Conservation (phyloP, 1,140 invertebrate genomes). For the Drosophila ercepeae region DNA sequence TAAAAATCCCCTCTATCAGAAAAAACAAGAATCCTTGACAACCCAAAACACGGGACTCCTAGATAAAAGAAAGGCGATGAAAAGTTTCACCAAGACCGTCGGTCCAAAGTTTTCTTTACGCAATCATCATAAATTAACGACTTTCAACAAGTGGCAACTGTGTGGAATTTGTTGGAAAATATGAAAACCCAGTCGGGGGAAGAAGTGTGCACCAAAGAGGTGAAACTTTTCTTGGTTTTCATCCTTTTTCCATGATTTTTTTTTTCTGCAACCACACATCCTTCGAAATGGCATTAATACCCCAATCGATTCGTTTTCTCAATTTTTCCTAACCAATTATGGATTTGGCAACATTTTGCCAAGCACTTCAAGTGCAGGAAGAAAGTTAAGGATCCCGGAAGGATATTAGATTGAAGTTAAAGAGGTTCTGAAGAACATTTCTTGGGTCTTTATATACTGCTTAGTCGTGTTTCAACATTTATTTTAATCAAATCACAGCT, state of each 20-base stretch:
- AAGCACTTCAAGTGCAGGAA: too few relatives aligned
- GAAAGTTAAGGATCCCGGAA: too few relatives aligned
- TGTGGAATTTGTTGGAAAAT: constrained; percentile 18
- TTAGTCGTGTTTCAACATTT: neutral
- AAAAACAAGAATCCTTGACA: neutral
- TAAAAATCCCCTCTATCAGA: too few relatives aligned
- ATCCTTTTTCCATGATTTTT: neutral
- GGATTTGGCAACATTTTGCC: neutral
- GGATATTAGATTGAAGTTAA: too few relatives aligned
- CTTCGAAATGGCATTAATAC: neutral
- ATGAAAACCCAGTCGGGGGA: neutral
- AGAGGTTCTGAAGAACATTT: too few relatives aligned
- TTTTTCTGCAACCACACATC: neutral
- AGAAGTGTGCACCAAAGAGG: neutral
- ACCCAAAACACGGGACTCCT: constrained; percentile 4
- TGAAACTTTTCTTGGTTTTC: constrained; percentile 12
- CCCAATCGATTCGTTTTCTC: neutral
- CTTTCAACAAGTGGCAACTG: constrained; percentile 37
- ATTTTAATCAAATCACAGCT: neutral
- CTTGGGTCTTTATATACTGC: too few relatives aligned
- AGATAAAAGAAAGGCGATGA: constrained; percentile 11
- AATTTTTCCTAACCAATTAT: neutral
- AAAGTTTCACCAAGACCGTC: constrained; percentile 16
- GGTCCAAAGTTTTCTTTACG: constrained; percentile 26
- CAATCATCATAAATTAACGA: constrained; percentile 48